Conservation (phyloP, 2,888 invertebrate genomes). For the Dione vanillae region DNA sequence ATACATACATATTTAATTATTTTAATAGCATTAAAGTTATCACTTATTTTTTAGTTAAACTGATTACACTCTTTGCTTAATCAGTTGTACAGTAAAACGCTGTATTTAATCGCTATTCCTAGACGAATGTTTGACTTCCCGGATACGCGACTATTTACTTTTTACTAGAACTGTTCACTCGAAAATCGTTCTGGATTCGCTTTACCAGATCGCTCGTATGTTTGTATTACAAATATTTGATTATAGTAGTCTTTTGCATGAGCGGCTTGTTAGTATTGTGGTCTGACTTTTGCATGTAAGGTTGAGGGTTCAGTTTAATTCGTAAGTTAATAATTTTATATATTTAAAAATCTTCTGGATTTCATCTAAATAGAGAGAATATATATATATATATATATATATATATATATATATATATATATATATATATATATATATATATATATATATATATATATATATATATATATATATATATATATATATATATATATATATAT, state of each 20-base stretch:
- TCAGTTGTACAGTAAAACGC: not conserved
- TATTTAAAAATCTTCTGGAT: no score
- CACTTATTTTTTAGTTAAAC: not conserved
- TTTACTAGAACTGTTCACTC: conserved; percentile 26
- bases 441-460: no score
- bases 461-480: no score
- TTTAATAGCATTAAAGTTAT: no score
- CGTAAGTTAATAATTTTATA: no score
- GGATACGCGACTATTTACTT: conserved; percentile 27
- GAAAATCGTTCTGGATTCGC: conserved; percentile 22
- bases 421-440: no score
- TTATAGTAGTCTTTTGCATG: not conserved
- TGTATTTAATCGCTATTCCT: conserved; percentile 23
- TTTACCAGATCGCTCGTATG: conserved; percentile 11
- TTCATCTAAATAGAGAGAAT: no score
- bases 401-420: no score
- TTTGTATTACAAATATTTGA: conserved; percentile 23
- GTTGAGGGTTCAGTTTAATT: no score
- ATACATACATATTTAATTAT: no score
- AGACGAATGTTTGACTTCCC: conserved; percentile 21
- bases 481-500: no score
- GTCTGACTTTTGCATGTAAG: not conserved
- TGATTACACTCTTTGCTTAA: not conserved
- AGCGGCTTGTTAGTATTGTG: not conserved
- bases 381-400: no score